A percentile compares a stretch with the other conserved stretches of the same genome.
phyloP scores from a whole-genome alignment of 2,113 vertebrate genomes.

The Neotoma lepida region DNA sequence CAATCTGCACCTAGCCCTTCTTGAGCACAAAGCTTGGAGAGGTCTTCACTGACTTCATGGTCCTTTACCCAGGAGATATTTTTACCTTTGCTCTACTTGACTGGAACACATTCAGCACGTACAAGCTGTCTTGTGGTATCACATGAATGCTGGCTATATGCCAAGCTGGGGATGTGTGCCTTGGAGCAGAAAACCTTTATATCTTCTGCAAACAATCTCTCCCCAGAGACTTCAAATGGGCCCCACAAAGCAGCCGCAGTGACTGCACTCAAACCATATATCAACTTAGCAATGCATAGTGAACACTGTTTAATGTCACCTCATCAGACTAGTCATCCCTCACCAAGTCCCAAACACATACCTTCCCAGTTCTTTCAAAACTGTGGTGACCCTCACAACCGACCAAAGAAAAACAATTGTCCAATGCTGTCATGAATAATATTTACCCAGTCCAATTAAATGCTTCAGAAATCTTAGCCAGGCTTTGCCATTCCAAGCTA shows the following conservation, averaged over 20 bases:
- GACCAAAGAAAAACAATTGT: slow-evolving; percentile 11
- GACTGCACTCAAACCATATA: slow-evolving; percentile 16
- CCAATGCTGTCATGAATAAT: neutral
- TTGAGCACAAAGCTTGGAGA: neutral
- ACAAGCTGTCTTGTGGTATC: neutral
- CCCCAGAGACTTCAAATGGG: slow-evolving; percentile 25
- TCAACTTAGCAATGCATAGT: neutral
- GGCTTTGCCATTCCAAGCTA: neutral
- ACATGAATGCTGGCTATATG: slow-evolving; percentile 34
- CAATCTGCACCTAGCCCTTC: neutral
- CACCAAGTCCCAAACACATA: neutral
- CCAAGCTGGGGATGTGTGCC: slow-evolving; percentile 36
- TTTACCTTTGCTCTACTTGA: slow-evolving; percentile 47
- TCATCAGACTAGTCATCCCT: slow-evolving; percentile 15
- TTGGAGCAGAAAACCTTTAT: slow-evolving; percentile 34
- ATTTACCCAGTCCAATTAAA: neutral
- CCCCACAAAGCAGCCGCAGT: neutral
- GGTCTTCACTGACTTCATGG: neutral
- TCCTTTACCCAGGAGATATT: slow-evolving; percentile 38
- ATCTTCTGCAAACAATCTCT: slow-evolving; percentile 46
- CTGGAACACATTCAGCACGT: slow-evolving; percentile 8
- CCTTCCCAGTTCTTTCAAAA: slow-evolving; percentile 23
- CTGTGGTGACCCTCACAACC: neutral
- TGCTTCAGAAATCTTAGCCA: slow-evolving; percentile 8
- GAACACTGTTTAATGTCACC: slow-evolving; percentile 28